Conservation (phyloP, 2,113 vertebrate species). For the Erythrocebus patas region DNA sequence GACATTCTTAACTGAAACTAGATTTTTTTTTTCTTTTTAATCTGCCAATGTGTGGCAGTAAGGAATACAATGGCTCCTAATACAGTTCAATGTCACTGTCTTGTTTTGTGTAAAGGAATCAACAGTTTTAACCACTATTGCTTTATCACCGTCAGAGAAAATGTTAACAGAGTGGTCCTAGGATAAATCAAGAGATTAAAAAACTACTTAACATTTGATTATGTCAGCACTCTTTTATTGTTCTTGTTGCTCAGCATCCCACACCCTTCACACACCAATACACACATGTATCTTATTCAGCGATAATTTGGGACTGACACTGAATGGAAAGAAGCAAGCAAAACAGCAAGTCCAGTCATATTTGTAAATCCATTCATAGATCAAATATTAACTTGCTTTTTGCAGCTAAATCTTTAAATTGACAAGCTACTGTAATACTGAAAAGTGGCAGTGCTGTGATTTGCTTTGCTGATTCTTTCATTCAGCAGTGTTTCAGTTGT, state of each 20-base stretch:
- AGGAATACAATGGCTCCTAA: neutral
- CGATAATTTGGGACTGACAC: neutral
- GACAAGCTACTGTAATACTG: neutral
- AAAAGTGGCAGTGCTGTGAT: neutral
- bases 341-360: neutral
- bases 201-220: neutral
- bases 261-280: neutral
- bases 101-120: too few relatives aligned
- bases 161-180: neutral
- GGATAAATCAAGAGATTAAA: neutral
- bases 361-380: neutral
- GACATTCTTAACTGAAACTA: neutral
- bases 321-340: neutral
- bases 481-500: neutral
- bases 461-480: neutral
- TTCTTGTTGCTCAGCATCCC: neutral
- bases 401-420: neutral
- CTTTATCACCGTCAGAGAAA: neutral
- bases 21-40: neutral
- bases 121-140: fast-evolving
- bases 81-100: neutral
- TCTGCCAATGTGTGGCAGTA: neutral
- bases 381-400: neutral
- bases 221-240: neutral
- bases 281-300: neutral